Evolutionary conservation across 2,797 vertebrate species (phyloP), one percentile per base, ranked within the genome.

Genomic region (Ficedula albicollis): DNA sequence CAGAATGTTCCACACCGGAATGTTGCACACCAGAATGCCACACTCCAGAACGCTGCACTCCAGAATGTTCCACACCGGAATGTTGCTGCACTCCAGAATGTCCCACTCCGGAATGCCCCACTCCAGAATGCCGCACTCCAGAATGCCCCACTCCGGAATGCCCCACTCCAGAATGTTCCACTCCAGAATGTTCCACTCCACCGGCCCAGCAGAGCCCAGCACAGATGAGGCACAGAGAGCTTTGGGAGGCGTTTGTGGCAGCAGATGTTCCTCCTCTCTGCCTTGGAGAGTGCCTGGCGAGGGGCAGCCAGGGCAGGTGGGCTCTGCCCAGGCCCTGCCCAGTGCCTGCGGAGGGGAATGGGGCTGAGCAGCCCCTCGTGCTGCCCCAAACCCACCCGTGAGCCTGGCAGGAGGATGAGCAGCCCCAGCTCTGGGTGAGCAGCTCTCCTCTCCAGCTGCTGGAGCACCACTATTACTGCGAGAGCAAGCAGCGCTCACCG

Each of bases 201-300:
- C n/a, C n/a, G n/a, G n/a, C n/a, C n/a, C n/a, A n/a, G n/a, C n/a
- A n/a, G n/a, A n/a, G n/a, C n/a, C n/a, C n/a, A n/a, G n/a, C n/a
- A n/a, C n/a, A n/a, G n/a, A n/a, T n/a, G n/a, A n/a, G n/a, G 91
- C 83, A 77, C 97, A 96, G 85, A 93, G 97, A 96, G 84, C 97
- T 96, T 90, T 75, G 91, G 93, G 95, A 97, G 95, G 94, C 94
- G 29, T 97, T 97, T 93, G 94, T 97, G 97, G 91, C 87, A 97
- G 96, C 98, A 98, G 96, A 90, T 96, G 97, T 97, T 97, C 95
- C 94, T 97, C 84, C 93, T 95, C 94, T 72, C 96, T 85, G 93
- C 91, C 91, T 86, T 19, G 84, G 81, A n/a, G 23, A 30, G 14
- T 76, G 70, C n/a, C 51, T 26, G 56, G 23, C 3, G 0, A 34